Evolutionary conservation across 2,888 invertebrate species (phyloP).

Genomic region (Pegoplata infirma): DNA sequence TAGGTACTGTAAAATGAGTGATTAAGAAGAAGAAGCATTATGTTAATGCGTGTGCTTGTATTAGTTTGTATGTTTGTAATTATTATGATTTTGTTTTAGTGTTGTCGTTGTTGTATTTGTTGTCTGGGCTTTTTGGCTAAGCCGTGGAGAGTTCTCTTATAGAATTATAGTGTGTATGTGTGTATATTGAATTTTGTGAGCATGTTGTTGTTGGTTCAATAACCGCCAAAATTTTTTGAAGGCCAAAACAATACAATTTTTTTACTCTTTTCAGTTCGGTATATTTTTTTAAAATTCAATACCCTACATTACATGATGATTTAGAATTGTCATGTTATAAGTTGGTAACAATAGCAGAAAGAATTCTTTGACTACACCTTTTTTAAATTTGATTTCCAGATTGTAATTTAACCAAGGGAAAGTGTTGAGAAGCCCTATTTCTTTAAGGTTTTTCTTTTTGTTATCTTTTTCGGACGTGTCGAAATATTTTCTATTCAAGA

Average conservation of each 20-base stretch:
- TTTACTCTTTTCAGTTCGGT: constrained; percentile 25
- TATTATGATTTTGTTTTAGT: constrained; percentile 1
- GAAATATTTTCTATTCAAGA: too few species aligned
- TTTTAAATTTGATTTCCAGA: too few species aligned
- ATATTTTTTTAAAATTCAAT: constrained; percentile 13
- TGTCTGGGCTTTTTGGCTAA: constrained; percentile 31
- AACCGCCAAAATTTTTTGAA: constrained; percentile 76
- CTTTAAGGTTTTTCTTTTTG: too few species aligned
- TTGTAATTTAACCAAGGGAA: too few species aligned
- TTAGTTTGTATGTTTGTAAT: constrained; percentile 10
- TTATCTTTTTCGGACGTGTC: too few species aligned
- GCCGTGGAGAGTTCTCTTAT: constrained; percentile 30
- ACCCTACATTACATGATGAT: not conserved
- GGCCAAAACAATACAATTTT: constrained; percentile 75
- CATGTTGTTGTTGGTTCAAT: constrained; percentile 75
- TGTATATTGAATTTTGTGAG: constrained; percentile 9
- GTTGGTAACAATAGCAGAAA: too few species aligned
- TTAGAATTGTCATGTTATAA: not conserved
- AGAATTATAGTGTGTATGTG: constrained; percentile 2
- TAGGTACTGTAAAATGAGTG: not conserved
- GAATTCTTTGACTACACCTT: too few species aligned
- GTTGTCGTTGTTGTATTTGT: constrained; percentile 19
- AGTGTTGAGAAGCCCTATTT: too few species aligned
- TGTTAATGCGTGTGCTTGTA: constrained; percentile 19
- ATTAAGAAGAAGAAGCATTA: constrained; percentile 42